Evolutionary conservation across 2,888 invertebrate species (phyloP), one percentile per base, ranked within the genome.

Genomic region (Pyrochroa serraticornis): DNA sequence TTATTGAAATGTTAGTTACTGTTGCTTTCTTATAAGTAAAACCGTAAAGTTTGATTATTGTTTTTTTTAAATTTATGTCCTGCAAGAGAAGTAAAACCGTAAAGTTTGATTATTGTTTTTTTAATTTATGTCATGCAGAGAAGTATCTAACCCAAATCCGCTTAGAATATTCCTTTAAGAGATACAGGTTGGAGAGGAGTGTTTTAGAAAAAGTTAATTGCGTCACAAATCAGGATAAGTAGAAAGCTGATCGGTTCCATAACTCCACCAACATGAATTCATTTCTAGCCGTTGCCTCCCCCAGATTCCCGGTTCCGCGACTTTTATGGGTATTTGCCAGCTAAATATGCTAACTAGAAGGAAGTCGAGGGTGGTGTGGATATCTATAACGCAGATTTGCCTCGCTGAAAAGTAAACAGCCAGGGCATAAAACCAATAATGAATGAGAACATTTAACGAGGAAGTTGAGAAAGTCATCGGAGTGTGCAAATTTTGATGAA

Each of bases 401-500:
- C 31, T 47, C 47, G 47, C 36, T 51, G 49, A 63, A 65, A 62
- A 66, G 61, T 58, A 64, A 64, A 65, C 63, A 67, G 58, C 56
- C 63, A 63, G 56, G 65, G 66, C 61, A 66, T 69, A 69, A 71
- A 71, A 69, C 69, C 64, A 66, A 68, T 66, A 65, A 69, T 62
- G 58, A 67, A 60, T 53, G 58, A 64, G 68, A 68, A 64, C 66
- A 67, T 70, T 68, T 69, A 71, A 69, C 69, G 62, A 70, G 67
- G 60, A 74, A 71, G 71, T 71, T 70, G 61, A 57, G 63, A 63
- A 67, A 72, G 59, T 66, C 67, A 67, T 69, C 66, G 65, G 60
- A 68, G 69, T 69, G 70, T 69, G 66, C 62, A 71, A 71, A 70
- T 72, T 72, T 71, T 70, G 71, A 72, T 73, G 71, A 68, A 74